Evolutionary conservation across 1,140 invertebrate species (phyloP).

Genomic region (Coelopa frigida): DNA sequence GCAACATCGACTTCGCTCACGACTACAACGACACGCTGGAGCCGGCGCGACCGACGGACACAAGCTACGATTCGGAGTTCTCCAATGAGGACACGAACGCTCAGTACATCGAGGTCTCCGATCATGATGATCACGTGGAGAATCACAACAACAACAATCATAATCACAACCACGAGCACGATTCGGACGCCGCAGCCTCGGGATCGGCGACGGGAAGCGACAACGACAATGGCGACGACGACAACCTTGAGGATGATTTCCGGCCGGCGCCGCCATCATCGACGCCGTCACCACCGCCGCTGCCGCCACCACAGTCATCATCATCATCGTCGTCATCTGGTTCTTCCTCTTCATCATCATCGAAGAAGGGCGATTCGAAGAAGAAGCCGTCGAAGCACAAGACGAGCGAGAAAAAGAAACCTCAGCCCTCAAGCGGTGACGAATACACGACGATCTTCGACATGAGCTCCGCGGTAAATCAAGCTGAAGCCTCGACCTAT

Average conservation of each 20-base stretch:
- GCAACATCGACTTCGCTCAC: slow-evolving; percentile 22
- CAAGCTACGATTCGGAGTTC: slow-evolving; percentile 38
- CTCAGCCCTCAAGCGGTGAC: slow-evolving; percentile 8
- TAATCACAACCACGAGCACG: no score
- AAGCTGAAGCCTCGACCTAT: slow-evolving; percentile 33
- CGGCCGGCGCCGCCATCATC: neutral
- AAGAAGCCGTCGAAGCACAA: slow-evolving; percentile 30
- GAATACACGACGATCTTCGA: slow-evolving; percentile 29
- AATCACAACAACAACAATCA: no score
- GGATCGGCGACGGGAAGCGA: no score
- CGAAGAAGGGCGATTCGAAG: slow-evolving; percentile 15
- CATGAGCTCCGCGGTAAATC: slow-evolving; percentile 29
- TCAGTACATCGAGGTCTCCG: slow-evolving; percentile 39
- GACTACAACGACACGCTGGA: slow-evolving; percentile 18
- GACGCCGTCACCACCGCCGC: neutral
- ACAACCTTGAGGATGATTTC: neutral
- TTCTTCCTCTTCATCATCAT: no score
- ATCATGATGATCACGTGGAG: no score
- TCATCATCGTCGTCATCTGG: neutral
- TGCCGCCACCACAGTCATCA: neutral
- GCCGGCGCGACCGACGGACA: slow-evolving; percentile 30
- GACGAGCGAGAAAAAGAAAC: slow-evolving; percentile 26
- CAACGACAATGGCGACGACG: no score
- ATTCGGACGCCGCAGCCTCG: neutral
- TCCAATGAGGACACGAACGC: slow-evolving; percentile 36